Base-by-base conservation (phyloP, 2,113 vertebrate genomes). In the Thalassarche chlororhynchos region DNA sequence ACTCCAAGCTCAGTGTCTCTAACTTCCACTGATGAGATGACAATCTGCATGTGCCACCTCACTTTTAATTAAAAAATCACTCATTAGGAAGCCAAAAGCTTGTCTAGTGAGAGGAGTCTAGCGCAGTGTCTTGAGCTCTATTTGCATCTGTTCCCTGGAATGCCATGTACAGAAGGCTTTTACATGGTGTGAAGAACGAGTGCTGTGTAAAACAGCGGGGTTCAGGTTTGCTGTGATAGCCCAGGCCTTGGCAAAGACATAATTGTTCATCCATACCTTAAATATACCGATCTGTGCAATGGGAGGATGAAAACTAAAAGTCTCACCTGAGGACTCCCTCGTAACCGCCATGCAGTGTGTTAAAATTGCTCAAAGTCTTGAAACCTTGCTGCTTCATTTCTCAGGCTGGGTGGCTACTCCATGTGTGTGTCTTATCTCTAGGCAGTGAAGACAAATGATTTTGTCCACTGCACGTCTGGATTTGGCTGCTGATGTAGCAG, bases 41-140 rank as follows among this genome's bases (percentile, higher is more conserved):
- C 32, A 95, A 81, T 49, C 72, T 71, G 32, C 44, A 44, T 44
- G 38, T 14, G 12, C 26, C 44, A 52, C 24, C 69, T 84, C 19
- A 11, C 40, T 92, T 89, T 89, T 84, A 91, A 89, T 96, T 96
- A 74, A 74, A 95, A 84, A 42, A 65, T 64, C 40, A 28, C 44
- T 68, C 52, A 69, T 96, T 84, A 82, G 77, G 84, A 91, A 61
- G 40, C 36, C 70, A 87, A 87, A 77, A 93, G 18, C 57, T 89
- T 38, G 9, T 88, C 40, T 91, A 54, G 44, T 42, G 85, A 90
- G 70, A 57, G 16, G 42, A 75, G 32, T 12, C 61, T 84, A 15
- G 49, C 9, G 8, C n/a, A 42, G 46, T 34, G 34, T 72, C 57
- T 66, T 2, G 2, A 89, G 32, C 57, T 87, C 65, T 79, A 14